Conservation (phyloP, 2,113 vertebrate species). For the Rissa tridactyla region DNA sequence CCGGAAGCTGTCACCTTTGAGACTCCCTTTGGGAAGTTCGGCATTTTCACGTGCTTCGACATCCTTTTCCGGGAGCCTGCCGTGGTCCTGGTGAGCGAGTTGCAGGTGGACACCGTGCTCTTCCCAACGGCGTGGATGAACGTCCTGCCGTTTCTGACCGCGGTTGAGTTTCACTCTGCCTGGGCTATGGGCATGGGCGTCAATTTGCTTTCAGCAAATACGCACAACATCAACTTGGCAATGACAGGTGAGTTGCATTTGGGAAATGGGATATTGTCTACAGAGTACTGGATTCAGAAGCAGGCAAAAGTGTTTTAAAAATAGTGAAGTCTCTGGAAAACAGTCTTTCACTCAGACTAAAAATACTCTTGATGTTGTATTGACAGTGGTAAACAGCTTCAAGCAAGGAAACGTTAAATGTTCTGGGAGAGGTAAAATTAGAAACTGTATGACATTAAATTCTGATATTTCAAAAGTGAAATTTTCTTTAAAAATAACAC, state of each 20-base stretch:
- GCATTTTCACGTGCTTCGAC: conserved; percentile 90
- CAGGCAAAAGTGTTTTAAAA: neutral
- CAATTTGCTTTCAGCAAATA: conserved; percentile 78
- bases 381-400: neutral
- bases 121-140: conserved; percentile 71
- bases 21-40: conserved; percentile 88
- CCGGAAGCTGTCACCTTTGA: conserved; percentile 78
- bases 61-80: conserved; percentile 83
- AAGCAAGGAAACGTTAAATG: neutral
- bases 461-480: neutral
- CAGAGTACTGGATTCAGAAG: neutral
- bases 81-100: conserved; percentile 67
- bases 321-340: neutral
- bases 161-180: conserved; percentile 69
- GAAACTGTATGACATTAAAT: neutral
- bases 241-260: conserved; percentile 77
- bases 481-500: neutral
- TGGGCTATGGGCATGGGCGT: conserved; percentile 69
- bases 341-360: neutral
- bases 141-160: conserved; percentile 63
- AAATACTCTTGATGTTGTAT: neutral
- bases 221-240: conserved; percentile 52
- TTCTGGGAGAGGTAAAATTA: neutral
- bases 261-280: neutral
- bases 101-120: conserved; percentile 73